Evolutionary conservation across 2,888 invertebrate genomes (phyloP).

Genomic region (Drosophila borealis): DNA sequence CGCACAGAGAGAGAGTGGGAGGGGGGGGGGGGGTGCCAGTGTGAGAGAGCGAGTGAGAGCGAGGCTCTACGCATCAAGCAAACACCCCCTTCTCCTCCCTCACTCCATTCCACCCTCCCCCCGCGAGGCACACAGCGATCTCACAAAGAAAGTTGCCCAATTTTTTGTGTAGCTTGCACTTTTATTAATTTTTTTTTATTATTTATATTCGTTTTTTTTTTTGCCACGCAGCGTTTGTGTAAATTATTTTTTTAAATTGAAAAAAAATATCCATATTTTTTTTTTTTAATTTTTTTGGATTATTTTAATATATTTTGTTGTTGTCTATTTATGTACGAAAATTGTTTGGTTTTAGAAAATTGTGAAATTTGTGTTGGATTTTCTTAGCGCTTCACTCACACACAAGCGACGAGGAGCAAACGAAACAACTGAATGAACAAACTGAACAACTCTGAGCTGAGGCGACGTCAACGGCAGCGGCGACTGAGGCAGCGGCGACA

Average conservation of each 20-base stretch:
- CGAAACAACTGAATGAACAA: conserved; percentile 81
- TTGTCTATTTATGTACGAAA: conserved; percentile 11
- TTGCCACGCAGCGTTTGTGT: conserved; percentile 46
- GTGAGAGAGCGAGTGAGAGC: neutral
- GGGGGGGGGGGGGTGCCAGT: neutral
- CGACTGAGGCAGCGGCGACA: conserved; percentile 21
- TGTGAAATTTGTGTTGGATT: conserved; percentile 42
- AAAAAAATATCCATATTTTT: conserved; percentile 14
- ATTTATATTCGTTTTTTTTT: conserved; percentile 2
- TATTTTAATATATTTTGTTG: conserved; percentile 1
- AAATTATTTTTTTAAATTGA: conserved; percentile 1
- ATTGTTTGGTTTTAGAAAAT: conserved; percentile 28
- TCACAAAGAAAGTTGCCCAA: conserved; percentile 51
- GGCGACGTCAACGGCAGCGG: conserved; percentile 45
- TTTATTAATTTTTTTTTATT: conserved; percentile 1
- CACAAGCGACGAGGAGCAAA: conserved; percentile 82
- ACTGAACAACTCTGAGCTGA: conserved; percentile 59
- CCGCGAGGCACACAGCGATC: conserved; percentile 33
- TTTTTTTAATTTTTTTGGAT: conserved; percentile 3
- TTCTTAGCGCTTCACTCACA: conserved; percentile 70
- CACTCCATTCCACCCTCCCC: neutral
- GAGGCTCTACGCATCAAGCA: neutral
- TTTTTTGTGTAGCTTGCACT: conserved; percentile 27
- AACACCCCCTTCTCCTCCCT: neutral
- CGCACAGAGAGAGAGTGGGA: neutral